Evolutionary conservation across 2,888 invertebrate species (phyloP).

Genomic region (Mellilla xanthometata): DNA sequence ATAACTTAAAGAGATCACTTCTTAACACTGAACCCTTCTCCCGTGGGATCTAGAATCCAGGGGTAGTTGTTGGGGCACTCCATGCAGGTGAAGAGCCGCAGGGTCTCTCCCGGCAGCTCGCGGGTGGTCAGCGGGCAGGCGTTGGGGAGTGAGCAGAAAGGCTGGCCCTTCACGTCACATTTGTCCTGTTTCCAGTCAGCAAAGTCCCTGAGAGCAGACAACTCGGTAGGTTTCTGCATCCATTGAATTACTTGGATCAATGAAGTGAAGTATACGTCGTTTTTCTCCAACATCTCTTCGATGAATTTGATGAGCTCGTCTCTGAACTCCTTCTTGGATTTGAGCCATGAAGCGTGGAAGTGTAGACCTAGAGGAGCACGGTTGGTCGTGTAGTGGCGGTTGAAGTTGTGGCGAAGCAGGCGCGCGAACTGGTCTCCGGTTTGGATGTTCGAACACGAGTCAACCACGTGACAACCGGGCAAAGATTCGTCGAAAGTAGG

Average conservation of each 20-base stretch:
- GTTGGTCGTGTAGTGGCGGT: constrained; percentile 96
- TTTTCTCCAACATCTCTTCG: constrained; percentile 94
- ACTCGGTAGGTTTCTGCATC: constrained; percentile 97
- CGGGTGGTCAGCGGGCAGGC: constrained; percentile 94
- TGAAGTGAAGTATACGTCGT: constrained; percentile 96
- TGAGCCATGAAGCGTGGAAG: constrained; percentile 97
- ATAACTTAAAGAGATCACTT: constrained; percentile 84
- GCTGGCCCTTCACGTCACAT: constrained; percentile 96
- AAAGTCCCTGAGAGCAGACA: constrained; percentile 93
- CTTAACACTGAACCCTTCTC: constrained; percentile 94
- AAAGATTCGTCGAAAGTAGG: constrained; percentile 96
- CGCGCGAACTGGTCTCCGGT: constrained; percentile 95
- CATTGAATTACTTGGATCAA: constrained; percentile 96
- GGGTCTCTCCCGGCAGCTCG: constrained; percentile 95
- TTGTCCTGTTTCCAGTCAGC: constrained; percentile 96
- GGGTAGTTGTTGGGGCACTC: constrained; percentile 98
- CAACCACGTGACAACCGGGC: constrained; percentile 97
- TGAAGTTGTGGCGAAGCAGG: constrained; percentile 96
- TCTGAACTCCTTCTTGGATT: constrained; percentile 95
- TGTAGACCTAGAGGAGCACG: constrained; percentile 95
- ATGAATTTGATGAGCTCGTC: constrained; percentile 96
- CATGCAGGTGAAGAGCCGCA: constrained; percentile 96
- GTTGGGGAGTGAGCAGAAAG: constrained; percentile 95
- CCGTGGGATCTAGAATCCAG: constrained; percentile 96
- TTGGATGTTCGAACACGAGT: constrained; percentile 96